Base-by-base conservation (phyloP, 2,113 vertebrate genomes). In the Myocastor coypus region DNA sequence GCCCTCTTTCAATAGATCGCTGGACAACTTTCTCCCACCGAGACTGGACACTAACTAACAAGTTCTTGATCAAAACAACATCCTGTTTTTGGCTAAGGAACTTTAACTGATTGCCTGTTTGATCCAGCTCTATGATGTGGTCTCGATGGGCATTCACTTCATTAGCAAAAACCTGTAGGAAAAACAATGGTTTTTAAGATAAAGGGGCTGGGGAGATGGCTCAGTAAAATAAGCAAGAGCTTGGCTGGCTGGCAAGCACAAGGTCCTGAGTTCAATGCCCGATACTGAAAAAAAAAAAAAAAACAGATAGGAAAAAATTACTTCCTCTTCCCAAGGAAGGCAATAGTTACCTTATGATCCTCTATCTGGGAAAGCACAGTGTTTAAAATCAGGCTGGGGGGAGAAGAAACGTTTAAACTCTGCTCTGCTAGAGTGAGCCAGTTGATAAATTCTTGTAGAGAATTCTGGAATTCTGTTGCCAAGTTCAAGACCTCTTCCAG, bases 21-120 rank as follows among this genome's bases (percentile, higher is more conserved):
- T 99, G 99, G 30, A 99, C 99, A 64, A 99, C 99, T 96, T 99
- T 99, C 98, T 99, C 99, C 99, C 99, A 99, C 78, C 99, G 99
- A 2, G 99, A 99, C 98, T 99, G 99, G 63, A 99, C 99, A 2
- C 99, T 99, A 66, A 99, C 99, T 97, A 99, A 98, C 96, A 99
- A 99, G 98, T 99, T 99, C 98, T 99, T 99, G 97, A 99, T 99
- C 83, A 99, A 98, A 77, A 99, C 99, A 92, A 99, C 99, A 0
- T 99, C 99, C 98, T 99, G 99, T 97, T 99, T 99, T 95, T 99
- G 98, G 97, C 99, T 99, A 97, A 99, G 99, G 52, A 99, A 99
- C 95, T 99, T 99, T 17, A 99, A 98, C 98, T 99, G 99, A 96
- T 99, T 99, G 0, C 99, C 99, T 0, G 98, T 99, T 98, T 99